These are phyloP conservation scores for Pandemis corylana DNA, from an alignment of 2,888 invertebrate genomes.

Conservation along the genomic window DNA sequence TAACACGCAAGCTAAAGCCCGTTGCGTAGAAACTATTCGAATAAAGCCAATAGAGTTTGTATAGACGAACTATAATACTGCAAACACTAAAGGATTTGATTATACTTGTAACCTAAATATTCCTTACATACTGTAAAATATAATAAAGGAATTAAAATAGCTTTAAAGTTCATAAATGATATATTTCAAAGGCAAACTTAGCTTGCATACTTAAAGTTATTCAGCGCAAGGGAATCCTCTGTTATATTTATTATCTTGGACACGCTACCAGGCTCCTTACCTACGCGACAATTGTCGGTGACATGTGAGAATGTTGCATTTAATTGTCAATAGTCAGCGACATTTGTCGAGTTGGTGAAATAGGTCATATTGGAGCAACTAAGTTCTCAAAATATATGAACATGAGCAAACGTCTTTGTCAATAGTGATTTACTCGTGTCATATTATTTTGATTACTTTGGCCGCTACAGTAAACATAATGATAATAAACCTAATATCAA, in stretches of 20 bases:
- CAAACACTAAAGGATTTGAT: constrained; percentile 83
- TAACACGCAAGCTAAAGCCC: background rate
- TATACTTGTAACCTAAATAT: constrained; percentile 58
- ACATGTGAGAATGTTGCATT: no score
- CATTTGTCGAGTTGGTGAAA: no score
- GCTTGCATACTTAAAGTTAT: constrained; percentile 43
- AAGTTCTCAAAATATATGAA: no score
- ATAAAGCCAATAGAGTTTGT: constrained; percentile 53
- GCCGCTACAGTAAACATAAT: background rate
- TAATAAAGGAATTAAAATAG: constrained; percentile 64
- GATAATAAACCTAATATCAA: background rate
- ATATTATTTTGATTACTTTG: no score
- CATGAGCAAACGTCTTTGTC: no score
- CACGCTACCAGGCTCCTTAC: no score
- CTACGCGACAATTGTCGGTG: no score
- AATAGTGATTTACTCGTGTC: no score
- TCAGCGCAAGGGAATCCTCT: constrained; percentile 33
- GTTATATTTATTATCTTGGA: no score
- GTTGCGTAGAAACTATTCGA: constrained; percentile 8
- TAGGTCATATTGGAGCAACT: no score
- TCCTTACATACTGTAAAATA: constrained; percentile 58
- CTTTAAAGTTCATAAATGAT: constrained; percentile 55
- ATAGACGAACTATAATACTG: constrained; percentile 68
- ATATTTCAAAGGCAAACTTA: constrained; percentile 48
- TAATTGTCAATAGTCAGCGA: no score